phyloP scores from a whole-genome alignment of 2,888 invertebrate genomes.

The Portevinia maculata region DNA sequence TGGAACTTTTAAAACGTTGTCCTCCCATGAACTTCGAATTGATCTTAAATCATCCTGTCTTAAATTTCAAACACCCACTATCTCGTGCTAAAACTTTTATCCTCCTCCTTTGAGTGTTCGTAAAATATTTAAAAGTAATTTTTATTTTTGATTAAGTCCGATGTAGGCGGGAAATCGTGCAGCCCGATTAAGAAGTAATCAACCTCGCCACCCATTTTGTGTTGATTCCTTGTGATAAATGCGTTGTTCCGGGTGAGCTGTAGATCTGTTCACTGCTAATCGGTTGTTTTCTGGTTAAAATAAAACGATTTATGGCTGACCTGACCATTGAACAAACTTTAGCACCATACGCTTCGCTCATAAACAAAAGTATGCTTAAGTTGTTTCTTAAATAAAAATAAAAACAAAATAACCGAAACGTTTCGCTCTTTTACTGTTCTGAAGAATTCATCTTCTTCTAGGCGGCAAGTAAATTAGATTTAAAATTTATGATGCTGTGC shows the following conservation, averaged over 20 bases:
- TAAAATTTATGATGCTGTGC: constrained; percentile 58
- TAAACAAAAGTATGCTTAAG: constrained; percentile 21
- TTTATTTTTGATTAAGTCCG: constrained; percentile 46
- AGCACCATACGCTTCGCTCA: constrained; percentile 5
- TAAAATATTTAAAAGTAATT: constrained; percentile 57
- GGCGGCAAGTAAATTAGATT: constrained; percentile 57
- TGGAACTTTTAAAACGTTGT: constrained; percentile 56
- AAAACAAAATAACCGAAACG: constrained; percentile 30
- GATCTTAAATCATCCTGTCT: constrained; percentile 69
- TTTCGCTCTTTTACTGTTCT: constrained; percentile 2
- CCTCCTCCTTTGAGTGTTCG: background rate
- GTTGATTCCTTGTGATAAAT: constrained; percentile 41
- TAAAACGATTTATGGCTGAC: constrained; percentile 55
- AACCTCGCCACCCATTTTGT: background rate
- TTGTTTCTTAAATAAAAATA: constrained; percentile 1
- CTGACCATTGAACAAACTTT: constrained; percentile 38
- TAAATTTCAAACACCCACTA: constrained; percentile 36
- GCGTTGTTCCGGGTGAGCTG: constrained; percentile 26
- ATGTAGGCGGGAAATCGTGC: background rate
- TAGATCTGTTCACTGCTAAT: constrained; percentile 6
- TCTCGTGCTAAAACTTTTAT: constrained; percentile 10
- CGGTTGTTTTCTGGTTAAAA: constrained; percentile 24
- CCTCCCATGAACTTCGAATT: constrained; percentile 67
- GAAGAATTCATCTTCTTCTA: constrained; percentile 49
- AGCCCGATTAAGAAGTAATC: constrained; percentile 1